Evolutionary conservation across 2,797 vertebrate species (phyloP).

Genomic region (Triplophysa bombifrons): DNA sequence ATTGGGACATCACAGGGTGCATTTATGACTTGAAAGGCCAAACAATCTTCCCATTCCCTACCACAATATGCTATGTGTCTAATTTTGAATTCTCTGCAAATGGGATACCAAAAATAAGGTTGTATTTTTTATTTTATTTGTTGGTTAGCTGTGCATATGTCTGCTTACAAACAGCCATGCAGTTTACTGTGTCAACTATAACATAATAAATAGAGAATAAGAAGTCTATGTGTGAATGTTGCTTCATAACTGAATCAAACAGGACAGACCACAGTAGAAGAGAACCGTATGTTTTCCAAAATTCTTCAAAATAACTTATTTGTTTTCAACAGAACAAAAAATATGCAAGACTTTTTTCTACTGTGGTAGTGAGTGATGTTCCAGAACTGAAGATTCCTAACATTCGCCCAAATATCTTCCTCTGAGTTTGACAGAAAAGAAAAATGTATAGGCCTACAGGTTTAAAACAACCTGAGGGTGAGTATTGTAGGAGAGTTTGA

Average conservation of each 20-base stretch:
- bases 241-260: not conserved
- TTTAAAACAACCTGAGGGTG: no score
- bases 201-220: not conserved
- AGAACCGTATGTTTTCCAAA: not conserved
- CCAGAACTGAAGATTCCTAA: no score
- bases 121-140: not conserved
- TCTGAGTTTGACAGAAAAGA: no score
- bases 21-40: not conserved
- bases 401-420: no score
- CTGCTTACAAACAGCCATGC: not conserved
- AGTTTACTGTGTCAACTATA: not conserved
- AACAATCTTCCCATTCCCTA: not conserved
- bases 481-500: no score
- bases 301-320: no score
- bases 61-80: not conserved
- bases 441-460: no score
- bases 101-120: not conserved
- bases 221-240: not conserved
- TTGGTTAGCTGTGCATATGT: not conserved
- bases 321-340: no score
- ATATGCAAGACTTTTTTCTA: no score
- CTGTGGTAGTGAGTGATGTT: no score
- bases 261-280: not conserved
- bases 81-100: not conserved
- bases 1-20: not conserved